Evolutionary conservation across 1,140 invertebrate genomes (phyloP).

Genomic region (Bombus confusus): DNA sequence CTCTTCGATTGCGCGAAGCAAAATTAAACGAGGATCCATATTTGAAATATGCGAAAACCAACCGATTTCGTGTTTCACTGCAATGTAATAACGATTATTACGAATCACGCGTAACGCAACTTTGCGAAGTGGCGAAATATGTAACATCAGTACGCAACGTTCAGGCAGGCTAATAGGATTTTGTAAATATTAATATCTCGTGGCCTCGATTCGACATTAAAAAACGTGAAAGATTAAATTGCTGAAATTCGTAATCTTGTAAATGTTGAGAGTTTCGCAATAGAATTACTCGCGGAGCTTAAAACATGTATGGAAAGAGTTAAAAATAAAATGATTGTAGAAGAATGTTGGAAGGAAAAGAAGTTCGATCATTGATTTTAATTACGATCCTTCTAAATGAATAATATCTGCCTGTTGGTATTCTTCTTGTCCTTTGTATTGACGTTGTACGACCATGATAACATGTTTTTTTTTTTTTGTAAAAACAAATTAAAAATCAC

Average conservation of each 20-base stretch:
- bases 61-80: background rate
- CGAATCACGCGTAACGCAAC: background rate
- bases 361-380: background rate
- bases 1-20: background rate
- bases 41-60: background rate
- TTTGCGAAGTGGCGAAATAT: background rate
- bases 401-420: too few relatives aligned
- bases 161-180: background rate
- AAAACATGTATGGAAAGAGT: background rate
- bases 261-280: too few relatives aligned
- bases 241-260: too few relatives aligned
- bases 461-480: too few relatives aligned
- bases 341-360: background rate
- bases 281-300: too few relatives aligned
- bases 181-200: background rate
- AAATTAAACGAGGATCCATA: background rate
- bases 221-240: background rate
- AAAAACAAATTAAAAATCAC: background rate
- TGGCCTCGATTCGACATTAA: background rate
- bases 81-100: background rate
- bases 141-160: background rate
- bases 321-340: background rate
- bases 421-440: background rate
- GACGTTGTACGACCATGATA: too few relatives aligned
- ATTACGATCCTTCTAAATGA: too few relatives aligned